Evolutionary conservation across 2,113 vertebrate genomes (phyloP).

Genomic region (Hystrix brachyura): DNA sequence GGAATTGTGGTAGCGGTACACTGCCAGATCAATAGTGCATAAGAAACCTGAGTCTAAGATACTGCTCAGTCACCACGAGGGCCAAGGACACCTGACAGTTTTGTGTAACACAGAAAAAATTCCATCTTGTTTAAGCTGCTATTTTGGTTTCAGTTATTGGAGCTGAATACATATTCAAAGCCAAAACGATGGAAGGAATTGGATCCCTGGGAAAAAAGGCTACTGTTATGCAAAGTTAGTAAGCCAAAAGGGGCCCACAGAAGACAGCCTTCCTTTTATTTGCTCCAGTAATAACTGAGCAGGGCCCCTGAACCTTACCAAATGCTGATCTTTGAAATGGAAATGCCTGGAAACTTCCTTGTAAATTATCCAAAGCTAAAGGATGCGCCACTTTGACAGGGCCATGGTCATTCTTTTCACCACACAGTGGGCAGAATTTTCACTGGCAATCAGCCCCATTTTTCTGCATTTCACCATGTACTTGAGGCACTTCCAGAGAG

Average conservation of each 20-base stretch:
- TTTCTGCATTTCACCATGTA: not conserved
- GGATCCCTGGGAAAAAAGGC: not conserved
- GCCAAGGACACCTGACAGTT: not conserved
- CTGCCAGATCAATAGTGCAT: not conserved
- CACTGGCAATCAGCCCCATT: accelerated
- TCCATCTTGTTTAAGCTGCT: not conserved
- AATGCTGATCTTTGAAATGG: not conserved
- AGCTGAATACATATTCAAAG: not conserved
- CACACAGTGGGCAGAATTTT: not conserved
- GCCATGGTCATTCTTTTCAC: accelerated
- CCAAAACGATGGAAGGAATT: not conserved
- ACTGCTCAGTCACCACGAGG: not conserved
- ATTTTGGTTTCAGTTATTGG: constrained; percentile 48
- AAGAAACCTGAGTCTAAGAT: not conserved
- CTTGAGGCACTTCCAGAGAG: not conserved
- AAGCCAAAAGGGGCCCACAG: not conserved
- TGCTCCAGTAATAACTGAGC: not conserved
- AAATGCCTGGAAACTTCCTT: not conserved
- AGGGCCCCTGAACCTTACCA: not conserved
- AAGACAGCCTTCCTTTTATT: not conserved
- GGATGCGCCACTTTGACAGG: not conserved
- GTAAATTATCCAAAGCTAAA: not conserved
- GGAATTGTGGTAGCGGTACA: not conserved
- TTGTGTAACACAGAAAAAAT: not conserved
- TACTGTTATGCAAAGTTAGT: not conserved